phyloP scores from a whole-genome alignment of 2,888 invertebrate species.

The Hyppa rectilinea region DNA sequence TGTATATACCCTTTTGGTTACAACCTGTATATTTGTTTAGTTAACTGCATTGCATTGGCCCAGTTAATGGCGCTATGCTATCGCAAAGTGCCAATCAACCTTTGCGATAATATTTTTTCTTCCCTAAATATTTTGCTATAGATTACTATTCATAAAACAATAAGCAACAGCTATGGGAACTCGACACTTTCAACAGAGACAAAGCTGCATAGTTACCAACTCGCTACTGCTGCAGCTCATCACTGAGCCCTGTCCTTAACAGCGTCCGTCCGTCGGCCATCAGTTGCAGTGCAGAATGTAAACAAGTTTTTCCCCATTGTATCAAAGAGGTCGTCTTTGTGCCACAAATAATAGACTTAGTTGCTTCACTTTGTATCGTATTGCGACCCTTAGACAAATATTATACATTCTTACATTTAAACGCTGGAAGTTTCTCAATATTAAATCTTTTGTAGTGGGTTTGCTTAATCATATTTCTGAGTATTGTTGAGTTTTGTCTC shows the following conservation, averaged over 20 bases:
- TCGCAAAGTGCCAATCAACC: background rate
- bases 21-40: background rate
- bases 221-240: constrained; percentile 18
- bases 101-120: background rate
- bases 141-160: background rate
- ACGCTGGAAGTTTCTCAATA: constrained; percentile 62
- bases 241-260: constrained; percentile 64
- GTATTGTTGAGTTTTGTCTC: constrained; percentile 36
- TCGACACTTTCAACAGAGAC: background rate
- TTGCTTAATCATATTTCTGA: constrained; percentile 53
- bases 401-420: constrained; percentile 55
- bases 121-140: background rate
- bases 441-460: constrained; percentile 67
- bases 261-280: constrained; percentile 75
- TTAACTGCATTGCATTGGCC: background rate
- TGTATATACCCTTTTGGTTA: too few species aligned
- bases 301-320: constrained; percentile 82
- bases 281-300: constrained; percentile 82
- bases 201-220: background rate
- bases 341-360: constrained; percentile 79
- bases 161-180: background rate
- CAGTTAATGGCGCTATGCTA: background rate
- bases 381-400: constrained; percentile 44
- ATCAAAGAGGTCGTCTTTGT: constrained; percentile 78
- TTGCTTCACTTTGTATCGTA: constrained; percentile 43